Evolutionary conservation across 2,888 invertebrate genomes (phyloP).

Genomic region (Oligia strigilis): DNA sequence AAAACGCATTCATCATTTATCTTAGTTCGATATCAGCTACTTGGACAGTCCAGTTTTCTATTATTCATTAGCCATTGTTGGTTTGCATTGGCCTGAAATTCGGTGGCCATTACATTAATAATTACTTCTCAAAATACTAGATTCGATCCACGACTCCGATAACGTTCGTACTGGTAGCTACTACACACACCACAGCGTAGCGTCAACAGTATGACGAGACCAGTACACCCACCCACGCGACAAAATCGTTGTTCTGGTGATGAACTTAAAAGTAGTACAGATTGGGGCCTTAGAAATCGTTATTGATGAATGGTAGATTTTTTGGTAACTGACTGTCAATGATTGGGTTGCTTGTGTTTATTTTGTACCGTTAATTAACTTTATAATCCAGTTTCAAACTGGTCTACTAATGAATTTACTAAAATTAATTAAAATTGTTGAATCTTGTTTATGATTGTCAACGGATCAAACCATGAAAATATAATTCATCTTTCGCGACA

Average conservation of each 20-base stretch:
- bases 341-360: slow-evolving; percentile 9
- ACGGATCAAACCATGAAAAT: not conserved
- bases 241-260: slow-evolving; percentile 36
- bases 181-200: slow-evolving; percentile 64
- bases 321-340: slow-evolving; percentile 19
- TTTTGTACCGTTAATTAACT: slow-evolving; percentile 15
- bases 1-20: slow-evolving; percentile 88
- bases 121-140: slow-evolving; percentile 90
- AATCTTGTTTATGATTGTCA: not conserved
- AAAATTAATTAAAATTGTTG: not conserved
- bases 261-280: slow-evolving; percentile 56
- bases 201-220: slow-evolving; percentile 65
- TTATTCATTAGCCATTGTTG: slow-evolving; percentile 88
- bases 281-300: slow-evolving; percentile 39
- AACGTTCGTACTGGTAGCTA: slow-evolving; percentile 74
- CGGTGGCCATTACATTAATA: slow-evolving; percentile 89
- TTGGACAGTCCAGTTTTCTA: slow-evolving; percentile 86
- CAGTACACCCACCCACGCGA: slow-evolving; percentile 64
- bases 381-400: slow-evolving; percentile 1
- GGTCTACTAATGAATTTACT: not conserved
- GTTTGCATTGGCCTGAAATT: slow-evolving; percentile 87
- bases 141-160: slow-evolving; percentile 88
- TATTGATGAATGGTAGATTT: slow-evolving; percentile 45
- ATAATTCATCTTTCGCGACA: not conserved
- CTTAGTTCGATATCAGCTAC: slow-evolving; percentile 85